phyloP scores from a whole-genome alignment of 2,113 vertebrate species.

The Dicrurus megarhynchus region DNA sequence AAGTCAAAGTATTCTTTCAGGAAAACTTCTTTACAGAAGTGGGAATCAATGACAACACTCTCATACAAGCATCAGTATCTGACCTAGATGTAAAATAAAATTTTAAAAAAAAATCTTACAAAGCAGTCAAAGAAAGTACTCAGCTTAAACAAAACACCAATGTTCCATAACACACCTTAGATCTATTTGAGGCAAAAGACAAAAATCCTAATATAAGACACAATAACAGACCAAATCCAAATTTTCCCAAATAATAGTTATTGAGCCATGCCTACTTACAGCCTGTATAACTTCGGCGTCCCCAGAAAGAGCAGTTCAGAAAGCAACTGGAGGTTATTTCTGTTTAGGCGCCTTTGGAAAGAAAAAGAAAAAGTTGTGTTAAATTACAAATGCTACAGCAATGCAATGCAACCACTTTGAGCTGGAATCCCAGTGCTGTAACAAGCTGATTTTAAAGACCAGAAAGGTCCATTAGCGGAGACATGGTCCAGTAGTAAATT shows the following conservation, averaged over 20 bases:
- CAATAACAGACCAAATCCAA: not conserved
- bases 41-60: not conserved
- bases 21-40: not conserved
- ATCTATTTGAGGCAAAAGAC: not conserved
- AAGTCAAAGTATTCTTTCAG: not conserved
- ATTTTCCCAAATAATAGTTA: not conserved
- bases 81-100: not conserved
- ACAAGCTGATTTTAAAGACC: constrained; percentile 41
- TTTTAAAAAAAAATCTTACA: not conserved
- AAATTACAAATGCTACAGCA: constrained; percentile 46
- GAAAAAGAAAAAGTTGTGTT: constrained; percentile 54
- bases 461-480: constrained; percentile 61
- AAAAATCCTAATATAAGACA: not conserved
- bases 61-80: not conserved
- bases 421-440: not conserved
- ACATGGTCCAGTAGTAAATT: constrained; percentile 56
- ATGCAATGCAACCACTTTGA: not conserved
- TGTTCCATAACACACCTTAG: not conserved
- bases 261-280: constrained; percentile 82
- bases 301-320: constrained; percentile 96
- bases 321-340: constrained; percentile 96
- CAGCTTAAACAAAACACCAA: not conserved
- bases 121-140: not conserved
- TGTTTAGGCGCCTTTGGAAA: constrained; percentile 92
- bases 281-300: constrained; percentile 92